Conservation (phyloP, 2,113 vertebrate species). For the Uropsilus gracilis region DNA sequence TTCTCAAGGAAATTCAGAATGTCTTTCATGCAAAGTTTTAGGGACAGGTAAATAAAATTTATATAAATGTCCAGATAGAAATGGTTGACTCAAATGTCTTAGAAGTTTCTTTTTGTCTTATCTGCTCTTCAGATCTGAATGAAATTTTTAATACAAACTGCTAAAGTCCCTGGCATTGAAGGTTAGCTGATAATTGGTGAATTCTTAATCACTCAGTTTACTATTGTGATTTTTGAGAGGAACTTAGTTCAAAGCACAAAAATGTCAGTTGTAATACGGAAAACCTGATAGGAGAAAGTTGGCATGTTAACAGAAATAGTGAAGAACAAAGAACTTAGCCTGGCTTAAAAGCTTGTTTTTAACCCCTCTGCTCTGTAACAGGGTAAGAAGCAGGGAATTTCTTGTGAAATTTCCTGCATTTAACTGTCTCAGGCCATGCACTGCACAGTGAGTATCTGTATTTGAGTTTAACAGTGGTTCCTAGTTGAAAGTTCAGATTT, state of each 20-base stretch:
- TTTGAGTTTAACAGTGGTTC: background rate
- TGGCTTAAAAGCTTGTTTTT: constrained; percentile 35
- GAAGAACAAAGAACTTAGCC: constrained; percentile 22
- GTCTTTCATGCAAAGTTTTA: constrained; percentile 47
- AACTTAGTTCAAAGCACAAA: background rate
- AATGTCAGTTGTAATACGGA: background rate
- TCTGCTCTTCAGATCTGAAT: constrained; percentile 19
- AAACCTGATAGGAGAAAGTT: constrained; percentile 10
- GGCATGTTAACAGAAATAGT: background rate
- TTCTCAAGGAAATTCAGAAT: constrained; percentile 34
- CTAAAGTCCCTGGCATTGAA: background rate
- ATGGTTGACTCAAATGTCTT: background rate
- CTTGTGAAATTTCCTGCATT: constrained; percentile 1
- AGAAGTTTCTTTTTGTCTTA: constrained; percentile 38
- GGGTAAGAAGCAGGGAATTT: background rate
- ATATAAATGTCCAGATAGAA: background rate
- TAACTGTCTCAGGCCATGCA: background rate
- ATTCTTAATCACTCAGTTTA: background rate
- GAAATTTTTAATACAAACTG: constrained; percentile 26
- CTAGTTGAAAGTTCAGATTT: constrained; percentile 16
- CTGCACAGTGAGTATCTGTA: rapidly evolving
- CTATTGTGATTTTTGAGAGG: constrained; percentile 1
- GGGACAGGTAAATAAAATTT: background rate
- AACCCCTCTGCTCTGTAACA: background rate
- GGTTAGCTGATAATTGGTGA: background rate